Evolutionary conservation across 1,140 invertebrate genomes (phyloP).

Genomic region (Heliconius eleuchia): DNA sequence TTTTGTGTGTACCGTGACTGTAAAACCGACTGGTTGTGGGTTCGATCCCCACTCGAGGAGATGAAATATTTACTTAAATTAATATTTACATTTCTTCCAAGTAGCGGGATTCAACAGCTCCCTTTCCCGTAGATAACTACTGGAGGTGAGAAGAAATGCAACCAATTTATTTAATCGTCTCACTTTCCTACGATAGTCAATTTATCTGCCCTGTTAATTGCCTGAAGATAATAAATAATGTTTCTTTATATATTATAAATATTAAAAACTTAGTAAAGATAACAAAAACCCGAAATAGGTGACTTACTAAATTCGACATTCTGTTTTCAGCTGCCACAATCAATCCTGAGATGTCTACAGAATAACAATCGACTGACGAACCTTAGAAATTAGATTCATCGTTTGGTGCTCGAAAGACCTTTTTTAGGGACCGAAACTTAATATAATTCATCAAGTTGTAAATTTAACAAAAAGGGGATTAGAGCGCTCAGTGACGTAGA

Average conservation of each 20-base stretch:
- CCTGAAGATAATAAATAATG: neutral
- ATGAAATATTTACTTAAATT: no score
- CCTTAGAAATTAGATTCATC: constrained; percentile 28
- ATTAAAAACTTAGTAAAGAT: neutral
- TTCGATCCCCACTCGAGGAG: no score
- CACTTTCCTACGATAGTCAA: no score
- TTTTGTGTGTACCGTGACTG: no score
- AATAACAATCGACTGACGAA: constrained; percentile 26
- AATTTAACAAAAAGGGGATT: constrained; percentile 11
- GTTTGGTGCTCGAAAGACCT: constrained; percentile 10
- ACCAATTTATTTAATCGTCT: no score
- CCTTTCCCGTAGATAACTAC: no score
- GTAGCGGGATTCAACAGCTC: no score
- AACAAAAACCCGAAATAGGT: neutral
- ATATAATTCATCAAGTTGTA: constrained; percentile 24
- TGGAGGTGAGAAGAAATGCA: no score
- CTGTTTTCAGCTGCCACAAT: constrained; percentile 1
- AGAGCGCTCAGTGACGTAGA: neutral
- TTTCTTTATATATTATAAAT: neutral
- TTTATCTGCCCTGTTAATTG: no score
- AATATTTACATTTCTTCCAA: no score
- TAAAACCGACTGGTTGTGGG: no score
- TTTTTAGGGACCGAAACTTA: constrained; percentile 19
- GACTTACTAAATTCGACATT: neutral
- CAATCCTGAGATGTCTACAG: constrained; percentile 16